Conservation (phyloP, 2,797 vertebrate genomes). For the Halcyon badia region DNA sequence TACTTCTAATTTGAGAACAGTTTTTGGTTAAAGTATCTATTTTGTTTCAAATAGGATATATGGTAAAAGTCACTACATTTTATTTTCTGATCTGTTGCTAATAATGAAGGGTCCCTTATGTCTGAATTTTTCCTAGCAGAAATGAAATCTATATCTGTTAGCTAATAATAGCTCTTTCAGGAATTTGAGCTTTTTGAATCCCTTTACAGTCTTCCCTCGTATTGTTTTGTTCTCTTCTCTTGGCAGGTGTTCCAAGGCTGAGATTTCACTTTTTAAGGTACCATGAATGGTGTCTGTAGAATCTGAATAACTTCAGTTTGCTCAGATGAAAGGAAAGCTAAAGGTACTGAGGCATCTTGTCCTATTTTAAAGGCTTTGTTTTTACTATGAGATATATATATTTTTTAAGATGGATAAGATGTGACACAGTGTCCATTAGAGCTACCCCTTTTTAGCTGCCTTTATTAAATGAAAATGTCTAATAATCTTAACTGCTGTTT, state of each 20-base stretch:
- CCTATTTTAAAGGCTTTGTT: background rate
- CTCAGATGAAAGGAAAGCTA: conserved; percentile 5
- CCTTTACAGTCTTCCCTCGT: background rate
- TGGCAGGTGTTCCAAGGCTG: conserved; percentile 51
- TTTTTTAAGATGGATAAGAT: conserved; percentile 19
- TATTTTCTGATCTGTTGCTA: conserved; percentile 37
- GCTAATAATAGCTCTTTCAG: conserved; percentile 36
- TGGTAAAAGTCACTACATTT: background rate
- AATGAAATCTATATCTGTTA: conserved; percentile 44
- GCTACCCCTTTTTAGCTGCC: background rate
- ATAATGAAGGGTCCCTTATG: background rate
- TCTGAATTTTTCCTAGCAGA: conserved; percentile 37
- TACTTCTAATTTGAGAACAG: background rate
- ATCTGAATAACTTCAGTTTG: conserved; percentile 36
- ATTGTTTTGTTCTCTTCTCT: conserved; percentile 47
- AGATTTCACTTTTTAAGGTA: conserved; percentile 44
- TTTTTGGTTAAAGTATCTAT: background rate
- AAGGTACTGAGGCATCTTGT: background rate
- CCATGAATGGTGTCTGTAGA: background rate
- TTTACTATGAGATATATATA: background rate
- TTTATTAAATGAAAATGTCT: conserved; percentile 47
- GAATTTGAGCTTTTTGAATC: conserved; percentile 37
- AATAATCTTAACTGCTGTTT: conserved; percentile 25
- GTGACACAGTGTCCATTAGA: conserved; percentile 43
- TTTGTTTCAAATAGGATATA: conserved; percentile 4